Evolutionary conservation across 2,888 invertebrate genomes (phyloP).

Genomic region (Epirrita christyi): DNA sequence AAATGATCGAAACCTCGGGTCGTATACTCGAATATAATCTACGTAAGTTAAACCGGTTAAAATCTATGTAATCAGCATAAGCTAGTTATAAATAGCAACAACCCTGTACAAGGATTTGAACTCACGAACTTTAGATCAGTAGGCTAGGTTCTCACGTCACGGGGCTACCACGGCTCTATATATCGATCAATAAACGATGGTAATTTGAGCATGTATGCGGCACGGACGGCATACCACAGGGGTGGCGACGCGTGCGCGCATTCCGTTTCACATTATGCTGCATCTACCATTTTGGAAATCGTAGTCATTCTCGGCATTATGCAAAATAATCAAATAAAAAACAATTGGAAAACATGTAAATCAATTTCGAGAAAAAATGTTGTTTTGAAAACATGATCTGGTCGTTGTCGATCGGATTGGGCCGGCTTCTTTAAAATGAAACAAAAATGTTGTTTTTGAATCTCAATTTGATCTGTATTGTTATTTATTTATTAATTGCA

Average conservation of each 20-base stretch:
- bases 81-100: no score
- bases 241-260: constrained; percentile 67
- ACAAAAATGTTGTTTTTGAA: no score
- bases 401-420: neutral
- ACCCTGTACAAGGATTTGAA: no score
- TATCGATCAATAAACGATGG: constrained; percentile 33
- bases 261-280: constrained; percentile 76
- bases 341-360: neutral
- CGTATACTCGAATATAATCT: no score
- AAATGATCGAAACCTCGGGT: no score
- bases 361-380: neutral
- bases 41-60: no score
- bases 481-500: no score
- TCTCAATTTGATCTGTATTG: no score
- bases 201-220: constrained; percentile 45
- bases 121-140: neutral
- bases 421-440: neutral
- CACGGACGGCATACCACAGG: constrained; percentile 64
- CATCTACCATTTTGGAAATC: constrained; percentile 31
- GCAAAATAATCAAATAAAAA: neutral
- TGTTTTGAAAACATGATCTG: neutral
- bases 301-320: constrained; percentile 14
- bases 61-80: no score
- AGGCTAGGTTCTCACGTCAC: neutral
- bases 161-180: neutral